Conservation (phyloP, 2,797 vertebrate genomes). For the Neostethus bicornis region DNA sequence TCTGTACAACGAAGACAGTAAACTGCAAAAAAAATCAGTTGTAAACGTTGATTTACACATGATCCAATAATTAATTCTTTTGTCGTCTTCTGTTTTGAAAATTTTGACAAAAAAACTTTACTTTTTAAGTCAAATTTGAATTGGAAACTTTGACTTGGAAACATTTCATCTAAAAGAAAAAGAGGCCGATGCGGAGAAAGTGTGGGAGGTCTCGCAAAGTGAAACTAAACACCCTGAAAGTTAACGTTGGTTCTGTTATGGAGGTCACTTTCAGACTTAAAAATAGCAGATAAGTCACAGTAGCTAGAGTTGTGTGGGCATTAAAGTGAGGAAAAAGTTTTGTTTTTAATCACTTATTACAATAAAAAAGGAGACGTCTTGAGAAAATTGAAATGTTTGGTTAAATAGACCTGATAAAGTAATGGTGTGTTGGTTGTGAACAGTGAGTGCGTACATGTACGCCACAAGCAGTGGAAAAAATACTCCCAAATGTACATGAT, state of each 20-base stretch:
- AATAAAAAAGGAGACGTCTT: neutral
- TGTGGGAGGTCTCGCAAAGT: constrained; percentile 36
- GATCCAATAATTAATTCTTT: neutral
- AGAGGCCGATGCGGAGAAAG: constrained; percentile 21
- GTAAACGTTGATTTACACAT: neutral
- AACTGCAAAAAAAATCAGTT: neutral
- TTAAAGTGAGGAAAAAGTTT: neutral
- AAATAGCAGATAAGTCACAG: constrained; percentile 20
- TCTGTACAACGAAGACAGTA: neutral
- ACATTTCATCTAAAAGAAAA: neutral
- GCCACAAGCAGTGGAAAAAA: neutral
- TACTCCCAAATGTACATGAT: neutral
- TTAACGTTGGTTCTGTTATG: constrained; percentile 9
- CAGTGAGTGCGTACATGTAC: constrained; percentile 19
- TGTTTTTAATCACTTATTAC: neutral
- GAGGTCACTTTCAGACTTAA: constrained; percentile 18
- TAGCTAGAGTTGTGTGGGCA: neutral
- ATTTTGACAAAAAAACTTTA: constrained; percentile 13
- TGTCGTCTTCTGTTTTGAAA: constrained; percentile 3
- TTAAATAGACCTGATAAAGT: neutral
- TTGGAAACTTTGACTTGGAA: constrained; percentile 48
- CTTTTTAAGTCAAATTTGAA: constrained; percentile 20
- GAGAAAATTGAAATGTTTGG: neutral
- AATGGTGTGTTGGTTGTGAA: constrained; percentile 20
- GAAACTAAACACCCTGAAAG: constrained; percentile 31